phyloP scores from a whole-genome alignment of 2,113 vertebrate species.

The Saccopteryx bilineata region DNA sequence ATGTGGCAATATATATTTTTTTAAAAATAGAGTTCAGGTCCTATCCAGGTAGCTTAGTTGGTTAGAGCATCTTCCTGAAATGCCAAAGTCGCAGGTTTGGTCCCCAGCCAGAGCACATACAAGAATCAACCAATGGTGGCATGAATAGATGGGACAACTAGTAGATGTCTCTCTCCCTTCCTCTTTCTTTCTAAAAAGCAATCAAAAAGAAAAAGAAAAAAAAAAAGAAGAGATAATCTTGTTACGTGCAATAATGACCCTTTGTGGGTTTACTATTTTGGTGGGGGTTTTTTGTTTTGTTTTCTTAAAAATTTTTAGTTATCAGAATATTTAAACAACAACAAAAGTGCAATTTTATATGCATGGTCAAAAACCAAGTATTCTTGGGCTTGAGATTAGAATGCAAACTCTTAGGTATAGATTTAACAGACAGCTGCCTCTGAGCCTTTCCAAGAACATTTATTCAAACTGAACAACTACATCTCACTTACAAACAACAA shows the following conservation, averaged over 20 bases:
- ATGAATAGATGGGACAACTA: too few relatives aligned
- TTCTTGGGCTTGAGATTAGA: conserved; percentile 31
- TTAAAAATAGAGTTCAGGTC: conserved; percentile 12
- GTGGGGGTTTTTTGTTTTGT: not conserved
- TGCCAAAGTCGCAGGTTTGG: too few relatives aligned
- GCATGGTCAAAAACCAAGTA: not conserved
- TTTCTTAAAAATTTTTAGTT: not conserved
- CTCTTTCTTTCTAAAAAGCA: too few relatives aligned
- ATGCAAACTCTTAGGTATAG: not conserved
- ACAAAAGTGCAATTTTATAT: not conserved
- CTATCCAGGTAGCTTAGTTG: too few relatives aligned
- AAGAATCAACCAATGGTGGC: too few relatives aligned
- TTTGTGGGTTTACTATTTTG: not conserved
- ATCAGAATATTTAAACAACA: not conserved
- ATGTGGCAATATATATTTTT: not conserved
- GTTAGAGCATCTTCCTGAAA: too few relatives aligned
- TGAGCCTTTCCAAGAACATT: conserved; percentile 44
- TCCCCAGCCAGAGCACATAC: too few relatives aligned
- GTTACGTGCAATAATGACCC: not conserved
- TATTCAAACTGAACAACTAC: conserved; percentile 32
- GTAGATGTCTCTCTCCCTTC: too few relatives aligned
- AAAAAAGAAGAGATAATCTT: not conserved
- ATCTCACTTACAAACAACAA: not conserved
- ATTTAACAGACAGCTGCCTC: conserved; percentile 18
- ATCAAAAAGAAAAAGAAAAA: too few relatives aligned